phyloP scores from a whole-genome alignment of 2,113 vertebrate genomes.

The Bubo bubo region DNA sequence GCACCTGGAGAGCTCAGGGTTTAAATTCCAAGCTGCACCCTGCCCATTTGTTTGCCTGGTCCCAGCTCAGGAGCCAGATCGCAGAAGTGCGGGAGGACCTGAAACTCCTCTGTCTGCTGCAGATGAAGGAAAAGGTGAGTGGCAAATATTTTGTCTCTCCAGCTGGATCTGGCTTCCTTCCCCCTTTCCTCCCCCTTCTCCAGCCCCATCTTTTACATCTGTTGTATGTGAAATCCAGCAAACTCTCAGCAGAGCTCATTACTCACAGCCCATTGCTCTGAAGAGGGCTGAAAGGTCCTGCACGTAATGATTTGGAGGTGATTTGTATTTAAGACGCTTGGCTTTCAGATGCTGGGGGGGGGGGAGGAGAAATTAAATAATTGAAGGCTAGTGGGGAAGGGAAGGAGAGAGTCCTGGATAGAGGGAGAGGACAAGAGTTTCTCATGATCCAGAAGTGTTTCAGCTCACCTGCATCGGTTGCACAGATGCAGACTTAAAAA shows the following conservation, averaged over 20 bases:
- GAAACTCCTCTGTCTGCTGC: not conserved
- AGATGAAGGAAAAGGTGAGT: not conserved
- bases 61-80: not conserved
- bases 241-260: conserved; percentile 78
- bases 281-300: conserved; percentile 64
- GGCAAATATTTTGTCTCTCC: not conserved
- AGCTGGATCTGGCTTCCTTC: not conserved
- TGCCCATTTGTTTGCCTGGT: not conserved
- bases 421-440: not conserved
- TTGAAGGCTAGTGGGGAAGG: conserved; percentile 38
- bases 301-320: conserved; percentile 66
- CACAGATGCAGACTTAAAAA: not conserved
- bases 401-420: not conserved
- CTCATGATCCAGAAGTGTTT: not conserved
- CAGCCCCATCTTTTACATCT: not conserved
- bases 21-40: not conserved
- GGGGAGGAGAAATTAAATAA: conserved; percentile 54
- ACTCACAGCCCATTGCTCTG: conserved; percentile 40
- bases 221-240: conserved; percentile 43
- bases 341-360: not conserved
- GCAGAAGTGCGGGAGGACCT: not conserved
- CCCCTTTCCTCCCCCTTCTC: not conserved
- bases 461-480: fast-evolving
- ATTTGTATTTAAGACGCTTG: conserved; percentile 72
- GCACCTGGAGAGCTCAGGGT: not conserved